Evolutionary conservation across 2,888 invertebrate genomes (phyloP), one percentile per base, ranked within the genome.

Genomic region (Oligia fasciuncula): DNA sequence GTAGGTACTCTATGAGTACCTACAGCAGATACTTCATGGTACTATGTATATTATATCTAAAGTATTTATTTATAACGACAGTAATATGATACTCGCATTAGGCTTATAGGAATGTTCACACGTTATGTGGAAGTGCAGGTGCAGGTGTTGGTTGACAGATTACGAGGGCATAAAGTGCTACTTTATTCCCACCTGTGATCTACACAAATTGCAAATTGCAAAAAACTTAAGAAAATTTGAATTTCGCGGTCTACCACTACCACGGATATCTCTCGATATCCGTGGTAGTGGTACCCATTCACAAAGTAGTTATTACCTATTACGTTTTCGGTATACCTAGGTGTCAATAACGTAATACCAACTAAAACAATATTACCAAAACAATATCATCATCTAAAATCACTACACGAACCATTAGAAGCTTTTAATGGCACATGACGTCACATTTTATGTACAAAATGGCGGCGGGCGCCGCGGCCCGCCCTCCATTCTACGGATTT

Each of bases 391-490:
- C 9, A n/a, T 43, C 51, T 63, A 4, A 46, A 68, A 80, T 35
- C 43, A 72, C 54, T 46, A 23, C n/a, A 14, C 69, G n/a, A 65
- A 65, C 57, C 17, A 57, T 51, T 74, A 74, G 6, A 51, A 80
- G 62, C 62, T 75, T 70, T 69, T 84, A 80, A 70, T 75, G 80
- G n/a, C 62, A 23, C 13, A 57, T 83, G 85, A 85, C 85, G 76
- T 83, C 85, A 83, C 13, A 8, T 17, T 74, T 54, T 60, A 84
- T 65, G 17, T 23, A 4, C 75, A 84, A 80, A 62, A 83, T 82
- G 82, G 82, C 79, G 84, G 51, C 84, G 46, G 84, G 51, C 84
- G 46, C 29, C 29, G 46, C n/a, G 66, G 49, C 75, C 17, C 70
- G 57, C 85, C 83, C 49, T 60, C 17, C 23, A 8, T 70, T 70